Conservation (phyloP, 2,888 invertebrate genomes). For the Choristoneura rosaceana region DNA sequence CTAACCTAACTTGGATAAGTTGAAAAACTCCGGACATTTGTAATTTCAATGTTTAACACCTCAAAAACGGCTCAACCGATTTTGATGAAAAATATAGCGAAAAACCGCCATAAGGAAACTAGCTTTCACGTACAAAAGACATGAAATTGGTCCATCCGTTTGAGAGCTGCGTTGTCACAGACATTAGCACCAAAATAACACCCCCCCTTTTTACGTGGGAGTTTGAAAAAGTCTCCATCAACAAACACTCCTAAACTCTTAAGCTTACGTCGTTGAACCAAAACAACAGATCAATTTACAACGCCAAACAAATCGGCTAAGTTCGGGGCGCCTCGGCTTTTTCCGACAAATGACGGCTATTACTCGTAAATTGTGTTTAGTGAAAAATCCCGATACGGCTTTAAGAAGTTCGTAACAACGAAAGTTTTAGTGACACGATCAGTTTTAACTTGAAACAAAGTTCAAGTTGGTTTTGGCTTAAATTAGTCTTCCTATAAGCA, state of each 20-base stretch:
- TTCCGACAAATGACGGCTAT: conserved; percentile 36
- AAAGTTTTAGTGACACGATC: not conserved
- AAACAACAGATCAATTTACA: conserved; percentile 23
- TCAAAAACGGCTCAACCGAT: too few species aligned
- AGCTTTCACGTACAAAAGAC: too few species aligned
- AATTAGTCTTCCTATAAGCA: too few species aligned
- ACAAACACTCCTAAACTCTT: not conserved
- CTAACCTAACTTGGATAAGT: too few species aligned
- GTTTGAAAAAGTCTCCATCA: not conserved
- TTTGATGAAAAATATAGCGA: too few species aligned
- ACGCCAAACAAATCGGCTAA: conserved; percentile 32
- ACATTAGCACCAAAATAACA: too few species aligned
- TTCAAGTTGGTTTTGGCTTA: not conserved
- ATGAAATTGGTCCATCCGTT: too few species aligned
- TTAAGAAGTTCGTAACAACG: conserved; percentile 21
- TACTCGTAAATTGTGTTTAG: conserved; percentile 11
- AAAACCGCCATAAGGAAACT: too few species aligned
- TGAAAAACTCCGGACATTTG: too few species aligned
- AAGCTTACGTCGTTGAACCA: conserved; percentile 9
- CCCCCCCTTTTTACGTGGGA: too few species aligned
- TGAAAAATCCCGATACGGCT: conserved; percentile 14
- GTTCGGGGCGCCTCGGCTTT: conserved; percentile 24
- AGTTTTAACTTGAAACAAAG: not conserved
- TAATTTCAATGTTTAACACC: too few species aligned
- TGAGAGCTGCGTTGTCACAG: too few species aligned